Percentiles rank a stretch among this genome's conserved stretches.
phyloP scores from a whole-genome alignment of 2,797 vertebrate genomes.

The Sciaenops ocellatus region DNA sequence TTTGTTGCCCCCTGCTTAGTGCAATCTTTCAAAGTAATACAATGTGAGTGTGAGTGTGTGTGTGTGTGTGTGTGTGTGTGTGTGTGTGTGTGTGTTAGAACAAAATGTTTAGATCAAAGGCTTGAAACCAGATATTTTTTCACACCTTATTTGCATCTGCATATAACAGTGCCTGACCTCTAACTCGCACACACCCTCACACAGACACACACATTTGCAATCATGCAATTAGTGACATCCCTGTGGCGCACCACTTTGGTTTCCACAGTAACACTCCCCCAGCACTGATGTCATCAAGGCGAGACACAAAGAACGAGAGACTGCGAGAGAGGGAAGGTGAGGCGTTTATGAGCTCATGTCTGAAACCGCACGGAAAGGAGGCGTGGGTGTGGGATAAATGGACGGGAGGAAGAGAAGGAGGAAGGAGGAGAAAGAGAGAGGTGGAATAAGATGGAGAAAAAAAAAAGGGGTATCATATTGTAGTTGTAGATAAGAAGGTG shows the following conservation, averaged over 20 bases:
- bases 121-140: slow-evolving; percentile 4
- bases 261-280: slow-evolving; percentile 77
- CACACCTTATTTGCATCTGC: slow-evolving; percentile 25
- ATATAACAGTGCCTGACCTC: slow-evolving; percentile 31
- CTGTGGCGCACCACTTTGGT: slow-evolving; percentile 59
- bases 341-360: slow-evolving; percentile 75
- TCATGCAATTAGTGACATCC: slow-evolving; percentile 70
- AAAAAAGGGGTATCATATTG: slow-evolving; percentile 18
- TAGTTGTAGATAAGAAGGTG: slow-evolving; percentile 26
- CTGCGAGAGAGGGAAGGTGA: slow-evolving; percentile 37
- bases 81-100: background rate
- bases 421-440: slow-evolving; percentile 8
- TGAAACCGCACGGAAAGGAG: slow-evolving; percentile 38
- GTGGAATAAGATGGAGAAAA: slow-evolving; percentile 1
- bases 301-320: slow-evolving; percentile 72
- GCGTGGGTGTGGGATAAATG: slow-evolving; percentile 32
- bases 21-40: background rate
- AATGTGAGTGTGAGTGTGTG: background rate
- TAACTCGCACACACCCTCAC: slow-evolving; percentile 13
- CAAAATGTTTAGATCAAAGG: slow-evolving; percentile 16
- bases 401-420: slow-evolving; percentile 5
- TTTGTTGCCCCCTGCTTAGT: slow-evolving; percentile 2
- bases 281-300: slow-evolving; percentile 74
- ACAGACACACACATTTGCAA: slow-evolving; percentile 42
- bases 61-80: background rate